Evolutionary conservation across 2,113 vertebrate genomes (phyloP).

Genomic region (Nipponia nippon): DNA sequence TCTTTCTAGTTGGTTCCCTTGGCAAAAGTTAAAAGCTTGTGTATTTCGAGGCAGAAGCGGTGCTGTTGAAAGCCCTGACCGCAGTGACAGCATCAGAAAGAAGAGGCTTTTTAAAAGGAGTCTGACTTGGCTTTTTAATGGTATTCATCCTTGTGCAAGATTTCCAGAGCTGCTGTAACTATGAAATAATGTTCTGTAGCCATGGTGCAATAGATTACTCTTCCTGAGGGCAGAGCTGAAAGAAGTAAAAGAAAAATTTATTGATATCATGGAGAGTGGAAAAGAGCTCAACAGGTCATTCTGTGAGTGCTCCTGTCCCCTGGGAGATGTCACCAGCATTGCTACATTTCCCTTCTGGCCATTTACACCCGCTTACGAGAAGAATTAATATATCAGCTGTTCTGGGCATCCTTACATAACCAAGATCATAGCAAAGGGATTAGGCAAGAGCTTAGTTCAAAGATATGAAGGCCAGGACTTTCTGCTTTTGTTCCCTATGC

Average conservation of each 20-base stretch:
- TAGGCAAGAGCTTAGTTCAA: not conserved
- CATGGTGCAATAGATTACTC: not conserved
- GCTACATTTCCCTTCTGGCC: not conserved
- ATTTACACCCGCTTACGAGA: not conserved
- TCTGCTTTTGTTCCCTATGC: not conserved
- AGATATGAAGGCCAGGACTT: not conserved
- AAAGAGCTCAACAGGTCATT: not conserved
- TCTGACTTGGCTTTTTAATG: not conserved
- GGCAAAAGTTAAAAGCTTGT: conserved; percentile 44
- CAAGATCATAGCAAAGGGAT: not conserved
- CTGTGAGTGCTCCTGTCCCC: not conserved
- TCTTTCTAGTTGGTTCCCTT: not conserved
- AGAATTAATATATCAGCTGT: not conserved
- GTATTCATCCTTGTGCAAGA: not conserved
- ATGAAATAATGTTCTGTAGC: not conserved
- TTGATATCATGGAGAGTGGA: not conserved
- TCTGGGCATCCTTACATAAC: not conserved
- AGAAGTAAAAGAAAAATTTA: not conserved
- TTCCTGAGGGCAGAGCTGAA: conserved; percentile 28
- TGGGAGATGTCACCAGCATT: not conserved
- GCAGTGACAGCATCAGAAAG: conserved; percentile 24
- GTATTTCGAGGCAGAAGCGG: not conserved
- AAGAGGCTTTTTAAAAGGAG: not conserved
- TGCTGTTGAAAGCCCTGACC: conserved; percentile 12
- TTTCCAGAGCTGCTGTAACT: not conserved